phyloP scores from a whole-genome alignment of 2,113 vertebrate genomes.

The Chascanopsetta lugubris region DNA sequence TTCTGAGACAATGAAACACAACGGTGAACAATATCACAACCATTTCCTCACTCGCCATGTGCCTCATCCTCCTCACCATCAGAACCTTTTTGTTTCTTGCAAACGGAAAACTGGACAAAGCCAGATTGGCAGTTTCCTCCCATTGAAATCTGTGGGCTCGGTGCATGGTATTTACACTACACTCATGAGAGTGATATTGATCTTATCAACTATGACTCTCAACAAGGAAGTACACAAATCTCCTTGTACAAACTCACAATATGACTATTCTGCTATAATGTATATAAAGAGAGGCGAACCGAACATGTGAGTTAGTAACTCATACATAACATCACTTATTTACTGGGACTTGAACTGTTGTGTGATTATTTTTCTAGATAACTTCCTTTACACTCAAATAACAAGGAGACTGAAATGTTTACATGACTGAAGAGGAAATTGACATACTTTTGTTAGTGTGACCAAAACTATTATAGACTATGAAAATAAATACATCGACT shows the following conservation, averaged over 20 bases:
- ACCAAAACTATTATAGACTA: too few species aligned
- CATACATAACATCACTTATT: too few species aligned
- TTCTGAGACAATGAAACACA: constrained; percentile 47
- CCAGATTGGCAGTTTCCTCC: not conserved
- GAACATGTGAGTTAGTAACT: too few species aligned
- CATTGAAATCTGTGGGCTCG: not conserved
- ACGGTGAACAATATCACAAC: constrained; percentile 44
- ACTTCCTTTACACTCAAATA: too few species aligned
- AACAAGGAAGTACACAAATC: not conserved
- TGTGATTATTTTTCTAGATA: too few species aligned
- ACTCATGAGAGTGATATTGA: not conserved
- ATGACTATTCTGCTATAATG: not conserved
- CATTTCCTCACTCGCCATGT: constrained; percentile 68
- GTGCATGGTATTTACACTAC: not conserved
- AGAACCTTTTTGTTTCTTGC: constrained; percentile 13
- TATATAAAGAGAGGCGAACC: too few species aligned
- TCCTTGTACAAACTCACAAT: not conserved
- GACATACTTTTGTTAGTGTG: too few species aligned
- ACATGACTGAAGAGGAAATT: too few species aligned
- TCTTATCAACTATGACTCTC: not conserved
- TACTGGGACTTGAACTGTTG: too few species aligned
- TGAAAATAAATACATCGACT: too few species aligned
- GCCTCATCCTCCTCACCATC: constrained; percentile 51
- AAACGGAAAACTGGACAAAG: constrained; percentile 30
- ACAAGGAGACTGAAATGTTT: too few species aligned